Evolutionary conservation across 2,888 invertebrate genomes (phyloP).

Genomic region (Drosophila falleni): DNA sequence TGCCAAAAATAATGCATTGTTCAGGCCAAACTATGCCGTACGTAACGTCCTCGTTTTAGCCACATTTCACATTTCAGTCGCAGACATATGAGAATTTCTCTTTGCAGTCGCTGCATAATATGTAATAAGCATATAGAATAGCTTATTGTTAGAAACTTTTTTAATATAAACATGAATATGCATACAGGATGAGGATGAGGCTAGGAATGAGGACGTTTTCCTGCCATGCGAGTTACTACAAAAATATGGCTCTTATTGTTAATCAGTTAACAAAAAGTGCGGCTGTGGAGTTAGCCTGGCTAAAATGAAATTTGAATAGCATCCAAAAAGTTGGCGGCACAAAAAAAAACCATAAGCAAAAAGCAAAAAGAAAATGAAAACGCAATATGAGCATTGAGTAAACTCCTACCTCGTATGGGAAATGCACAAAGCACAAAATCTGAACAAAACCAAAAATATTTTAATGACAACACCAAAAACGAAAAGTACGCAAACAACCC

Average conservation of each 20-base stretch:
- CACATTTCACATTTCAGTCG: constrained; percentile 46
- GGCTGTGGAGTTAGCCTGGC: constrained; percentile 16
- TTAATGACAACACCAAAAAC: constrained; percentile 75
- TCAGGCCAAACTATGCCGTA: constrained; percentile 9
- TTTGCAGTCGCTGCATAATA: constrained; percentile 44
- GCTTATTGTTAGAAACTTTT: constrained; percentile 78
- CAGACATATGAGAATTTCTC: constrained; percentile 24
- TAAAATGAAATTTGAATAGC: constrained; percentile 67
- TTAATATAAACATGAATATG: constrained; percentile 76
- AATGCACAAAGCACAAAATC: constrained; percentile 48
- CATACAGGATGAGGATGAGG: constrained; percentile 15
- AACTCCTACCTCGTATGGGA: constrained; percentile 5
- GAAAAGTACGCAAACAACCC: constrained; percentile 69
- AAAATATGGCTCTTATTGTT: constrained; percentile 68
- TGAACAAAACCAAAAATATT: constrained; percentile 79
- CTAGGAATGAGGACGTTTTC: constrained; percentile 1
- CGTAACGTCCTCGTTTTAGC: constrained; percentile 25
- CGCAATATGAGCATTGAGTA: constrained; percentile 39
- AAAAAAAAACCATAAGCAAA: neutral
- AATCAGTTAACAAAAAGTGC: constrained; percentile 75
- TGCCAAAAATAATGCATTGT: constrained; percentile 32
- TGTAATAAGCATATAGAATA: constrained; percentile 72
- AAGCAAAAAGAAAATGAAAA: constrained; percentile 12
- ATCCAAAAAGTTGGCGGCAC: constrained; percentile 58
- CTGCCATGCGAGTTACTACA: constrained; percentile 39